Evolutionary conservation across 2,797 vertebrate genomes (phyloP), one percentile per base, ranked within the genome.

Genomic region (Streptopelia turtur): DNA sequence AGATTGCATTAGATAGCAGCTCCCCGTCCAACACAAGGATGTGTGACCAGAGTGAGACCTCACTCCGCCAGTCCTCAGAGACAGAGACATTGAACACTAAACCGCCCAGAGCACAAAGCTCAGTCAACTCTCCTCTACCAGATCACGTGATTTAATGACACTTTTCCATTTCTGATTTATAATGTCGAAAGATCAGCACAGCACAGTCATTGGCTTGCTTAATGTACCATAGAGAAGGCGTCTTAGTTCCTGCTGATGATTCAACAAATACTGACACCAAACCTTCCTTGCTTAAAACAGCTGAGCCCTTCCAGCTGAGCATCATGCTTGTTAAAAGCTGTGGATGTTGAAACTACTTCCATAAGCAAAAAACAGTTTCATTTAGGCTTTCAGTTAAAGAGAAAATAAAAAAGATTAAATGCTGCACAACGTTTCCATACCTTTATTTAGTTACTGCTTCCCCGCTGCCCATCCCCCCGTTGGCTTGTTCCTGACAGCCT

Each of bases 301-400:
- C 60, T 61, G 65, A 84, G 27, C 22, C 27, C 55, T 79, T 66
- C 30, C 2, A 43, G n/a, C 18, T 52, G 53, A 61, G 37, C 0
- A 0, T 57, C 37, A 8, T 24, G n/a, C 27, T 72, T 79, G 10
- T 82, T 72, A 78, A 85, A 89, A 93, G 49, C 43, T 63, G 3
- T 23, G 14, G 71, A 50, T 59, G 13, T 43, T 82, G 79, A 75
- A 71, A 37, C 47, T 74, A 53, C 45, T 60, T 81, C 14, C 68
- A 43, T 41, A 70, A 57, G 81, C 33, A 94, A 91, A 93, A 33
- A 28, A 2, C 24, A 84, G 28, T 25, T 80, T 55, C 20, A 24
- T 59, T 82, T 16, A 92, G 53, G 10, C 37, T 95, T 80, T 43
- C 59, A 87, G 37, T 61, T 90, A 90, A 80, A 77, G 28, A 83